Evolutionary conservation across 2,888 invertebrate species (phyloP).

Genomic region (Diaperis boleti): DNA sequence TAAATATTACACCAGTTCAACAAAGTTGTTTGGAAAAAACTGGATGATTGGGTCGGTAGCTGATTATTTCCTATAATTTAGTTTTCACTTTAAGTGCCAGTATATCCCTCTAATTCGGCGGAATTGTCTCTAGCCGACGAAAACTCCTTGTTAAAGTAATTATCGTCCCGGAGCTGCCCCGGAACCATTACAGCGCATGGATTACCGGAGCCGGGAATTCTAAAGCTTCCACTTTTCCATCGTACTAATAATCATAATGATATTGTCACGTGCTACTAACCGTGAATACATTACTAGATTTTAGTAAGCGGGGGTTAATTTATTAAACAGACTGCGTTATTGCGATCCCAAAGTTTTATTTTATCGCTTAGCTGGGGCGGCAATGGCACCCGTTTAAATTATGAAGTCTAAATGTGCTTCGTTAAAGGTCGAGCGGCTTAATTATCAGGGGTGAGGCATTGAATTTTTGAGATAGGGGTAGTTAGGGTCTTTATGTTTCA

Average conservation of each 20-base stretch:
- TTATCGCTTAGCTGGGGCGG: background rate
- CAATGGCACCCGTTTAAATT: background rate
- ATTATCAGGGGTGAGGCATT: background rate
- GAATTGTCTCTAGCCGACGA: conserved; percentile 3
- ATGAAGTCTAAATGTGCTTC: background rate
- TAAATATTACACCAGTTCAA: too few species aligned
- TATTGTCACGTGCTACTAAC: conserved; percentile 31
- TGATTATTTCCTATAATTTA: too few species aligned
- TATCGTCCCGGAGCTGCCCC: conserved; percentile 14
- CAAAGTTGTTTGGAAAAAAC: too few species aligned
- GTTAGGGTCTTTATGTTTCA: conserved; percentile 3
- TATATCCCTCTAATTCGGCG: conserved; percentile 10
- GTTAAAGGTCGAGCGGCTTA: background rate
- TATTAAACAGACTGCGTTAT: conserved; percentile 11
- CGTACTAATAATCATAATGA: conserved; percentile 24
- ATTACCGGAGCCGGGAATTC: conserved; percentile 24
- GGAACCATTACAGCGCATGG: conserved; percentile 25
- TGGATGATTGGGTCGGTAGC: too few species aligned
- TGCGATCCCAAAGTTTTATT: conserved; percentile 27
- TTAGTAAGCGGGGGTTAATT: conserved; percentile 28
- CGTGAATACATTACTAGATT: conserved; percentile 27
- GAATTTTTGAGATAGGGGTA: background rate
- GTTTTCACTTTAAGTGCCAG: too few species aligned
- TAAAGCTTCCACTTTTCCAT: conserved; percentile 13
- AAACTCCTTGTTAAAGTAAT: conserved; percentile 12